Evolutionary conservation across 2,888 invertebrate genomes (phyloP).

Genomic region (Spisula subtruncata): DNA sequence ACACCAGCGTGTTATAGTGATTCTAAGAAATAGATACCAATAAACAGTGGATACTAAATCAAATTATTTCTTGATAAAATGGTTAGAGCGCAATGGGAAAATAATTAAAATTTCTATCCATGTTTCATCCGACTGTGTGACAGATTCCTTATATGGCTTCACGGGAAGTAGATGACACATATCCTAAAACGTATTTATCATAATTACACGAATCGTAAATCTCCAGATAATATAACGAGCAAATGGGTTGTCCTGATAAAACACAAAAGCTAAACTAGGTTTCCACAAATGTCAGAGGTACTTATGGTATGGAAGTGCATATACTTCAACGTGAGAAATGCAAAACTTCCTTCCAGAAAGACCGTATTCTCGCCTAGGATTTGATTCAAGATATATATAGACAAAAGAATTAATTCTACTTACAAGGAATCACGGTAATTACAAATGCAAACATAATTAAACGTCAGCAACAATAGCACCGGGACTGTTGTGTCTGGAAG

Average conservation of each 20-base stretch:
- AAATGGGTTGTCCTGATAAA: neutral
- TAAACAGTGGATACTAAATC: neutral
- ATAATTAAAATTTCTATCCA: slow-evolving; percentile 25
- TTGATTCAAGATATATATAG: too few species aligned
- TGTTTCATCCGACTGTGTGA: slow-evolving; percentile 8
- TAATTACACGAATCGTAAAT: slow-evolving; percentile 7
- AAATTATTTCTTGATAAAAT: slow-evolving; percentile 20
- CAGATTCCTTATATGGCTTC: slow-evolving; percentile 13
- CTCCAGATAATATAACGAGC: slow-evolving; percentile 4
- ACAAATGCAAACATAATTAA: too few species aligned
- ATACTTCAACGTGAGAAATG: too few species aligned
- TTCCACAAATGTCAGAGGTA: neutral
- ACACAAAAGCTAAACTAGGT: slow-evolving; percentile 1
- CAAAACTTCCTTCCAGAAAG: too few species aligned
- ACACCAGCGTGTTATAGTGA: neutral
- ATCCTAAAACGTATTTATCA: slow-evolving; percentile 5
- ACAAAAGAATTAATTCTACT: too few species aligned
- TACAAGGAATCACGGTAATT: too few species aligned
- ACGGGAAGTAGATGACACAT: neutral
- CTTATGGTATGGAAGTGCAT: neutral
- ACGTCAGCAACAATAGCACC: too few species aligned
- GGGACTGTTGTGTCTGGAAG: too few species aligned
- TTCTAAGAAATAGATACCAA: slow-evolving; percentile 8
- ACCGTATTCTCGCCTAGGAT: too few species aligned
- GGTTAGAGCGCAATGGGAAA: neutral